Conservation (phyloP, 2,888 invertebrate genomes). For the Lamellibrachia columna region DNA sequence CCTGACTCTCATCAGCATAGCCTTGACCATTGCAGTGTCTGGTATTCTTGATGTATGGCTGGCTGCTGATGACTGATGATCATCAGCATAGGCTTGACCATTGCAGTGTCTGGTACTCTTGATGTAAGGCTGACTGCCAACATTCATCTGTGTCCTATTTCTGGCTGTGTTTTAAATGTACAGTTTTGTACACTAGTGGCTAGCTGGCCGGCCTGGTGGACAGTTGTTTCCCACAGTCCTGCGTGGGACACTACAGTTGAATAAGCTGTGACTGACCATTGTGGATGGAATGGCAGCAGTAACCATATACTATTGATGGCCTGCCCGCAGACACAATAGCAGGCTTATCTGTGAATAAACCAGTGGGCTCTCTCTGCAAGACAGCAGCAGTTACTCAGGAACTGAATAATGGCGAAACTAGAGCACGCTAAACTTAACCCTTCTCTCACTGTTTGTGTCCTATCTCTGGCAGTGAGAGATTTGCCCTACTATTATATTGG, state of each 20-base stretch:
- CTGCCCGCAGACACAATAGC: not conserved
- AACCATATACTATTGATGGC: not conserved
- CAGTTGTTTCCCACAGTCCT: too few species aligned
- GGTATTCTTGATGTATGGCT: constrained; percentile 1
- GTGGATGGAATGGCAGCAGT: not conserved
- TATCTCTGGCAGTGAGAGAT: not conserved
- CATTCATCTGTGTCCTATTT: not conserved
- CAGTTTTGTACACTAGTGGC: not conserved
- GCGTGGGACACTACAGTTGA: not conserved
- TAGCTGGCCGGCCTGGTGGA: not conserved
- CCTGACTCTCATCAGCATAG: not conserved
- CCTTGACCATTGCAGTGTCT: not conserved
- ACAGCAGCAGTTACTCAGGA: not conserved
- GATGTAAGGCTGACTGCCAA: not conserved
- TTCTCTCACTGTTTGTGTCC: not conserved
- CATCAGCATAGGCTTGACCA: not conserved
- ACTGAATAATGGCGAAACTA: not conserved
- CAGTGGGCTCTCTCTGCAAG: not conserved
- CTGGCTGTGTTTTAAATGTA: not conserved
- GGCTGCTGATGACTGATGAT: not conserved
- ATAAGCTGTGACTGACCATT: not conserved
- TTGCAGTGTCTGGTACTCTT: not conserved
- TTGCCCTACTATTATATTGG: not conserved
- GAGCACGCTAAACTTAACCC: not conserved
- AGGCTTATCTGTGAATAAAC: not conserved